Evolutionary conservation across 2,113 vertebrate species (phyloP).

Genomic region (Melanostigma gelatinosum): DNA sequence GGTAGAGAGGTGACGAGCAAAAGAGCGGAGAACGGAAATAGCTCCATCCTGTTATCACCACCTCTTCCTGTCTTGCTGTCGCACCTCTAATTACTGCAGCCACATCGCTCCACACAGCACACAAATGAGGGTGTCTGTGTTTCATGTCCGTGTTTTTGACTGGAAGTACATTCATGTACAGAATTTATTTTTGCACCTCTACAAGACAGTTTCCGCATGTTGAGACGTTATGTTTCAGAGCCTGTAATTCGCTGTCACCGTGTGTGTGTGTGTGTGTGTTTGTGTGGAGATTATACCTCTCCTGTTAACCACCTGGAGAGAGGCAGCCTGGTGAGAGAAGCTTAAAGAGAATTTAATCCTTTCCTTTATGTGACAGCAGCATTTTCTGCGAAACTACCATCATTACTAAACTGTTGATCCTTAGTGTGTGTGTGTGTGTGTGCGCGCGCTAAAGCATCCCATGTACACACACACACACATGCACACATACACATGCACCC

Average conservation of each 20-base stretch:
- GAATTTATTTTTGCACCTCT: conserved; percentile 7
- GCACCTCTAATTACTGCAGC: conserved; percentile 72
- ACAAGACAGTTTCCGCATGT: conserved; percentile 2
- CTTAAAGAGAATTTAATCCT: conserved; percentile 76
- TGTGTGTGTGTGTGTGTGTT: conserved; percentile 10
- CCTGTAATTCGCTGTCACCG: conserved; percentile 9
- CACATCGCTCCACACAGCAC: conserved; percentile 57
- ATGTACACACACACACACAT: conserved; percentile 11
- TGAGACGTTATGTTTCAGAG: conserved; percentile 17
- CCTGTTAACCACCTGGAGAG: conserved; percentile 74
- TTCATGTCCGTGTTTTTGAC: conserved; percentile 4
- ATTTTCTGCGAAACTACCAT: conserved; percentile 63
- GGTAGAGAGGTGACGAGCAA: conserved; percentile 35
- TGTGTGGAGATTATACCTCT: conserved; percentile 67
- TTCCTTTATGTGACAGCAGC: conserved; percentile 76
- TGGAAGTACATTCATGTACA: not conserved
- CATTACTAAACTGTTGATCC: conserved; percentile 71
- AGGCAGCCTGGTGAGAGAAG: conserved; percentile 68
- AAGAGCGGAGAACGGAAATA: conserved; percentile 69
- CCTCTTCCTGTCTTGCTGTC: conserved; percentile 75
- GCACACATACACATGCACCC: conserved; percentile 21
- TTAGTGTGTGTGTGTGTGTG: conserved; percentile 16
- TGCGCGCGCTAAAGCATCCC: conserved; percentile 11
- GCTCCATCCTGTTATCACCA: conserved; percentile 67
- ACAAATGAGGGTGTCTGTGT: conserved; percentile 11